Evolutionary conservation across 2,113 vertebrate genomes (phyloP).

Genomic region (Poeciliopsis prolifica): DNA sequence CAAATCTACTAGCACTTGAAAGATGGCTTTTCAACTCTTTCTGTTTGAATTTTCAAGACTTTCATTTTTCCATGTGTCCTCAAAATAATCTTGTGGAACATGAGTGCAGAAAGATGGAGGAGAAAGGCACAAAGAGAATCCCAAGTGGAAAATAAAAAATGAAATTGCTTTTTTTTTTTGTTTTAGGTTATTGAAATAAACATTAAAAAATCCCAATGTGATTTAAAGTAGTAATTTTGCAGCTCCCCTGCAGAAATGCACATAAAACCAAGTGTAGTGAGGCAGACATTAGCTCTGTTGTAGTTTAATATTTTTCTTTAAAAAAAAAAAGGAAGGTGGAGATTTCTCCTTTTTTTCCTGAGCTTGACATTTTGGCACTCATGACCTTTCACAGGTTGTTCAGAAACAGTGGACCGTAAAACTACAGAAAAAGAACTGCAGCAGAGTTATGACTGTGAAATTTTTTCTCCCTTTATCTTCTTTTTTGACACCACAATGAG

Average conservation of each 20-base stretch:
- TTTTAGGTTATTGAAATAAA: slow-evolving; percentile 37
- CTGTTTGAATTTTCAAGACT: slow-evolving; percentile 23
- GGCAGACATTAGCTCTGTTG: neutral
- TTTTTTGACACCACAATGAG: neutral
- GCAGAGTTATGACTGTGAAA: neutral
- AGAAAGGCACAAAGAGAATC: neutral
- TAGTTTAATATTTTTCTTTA: slow-evolving; percentile 1
- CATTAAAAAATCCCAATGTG: slow-evolving; percentile 2
- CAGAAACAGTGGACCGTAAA: neutral
- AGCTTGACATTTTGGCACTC: slow-evolving; percentile 17
- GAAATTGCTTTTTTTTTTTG: slow-evolving; percentile 1
- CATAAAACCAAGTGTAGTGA: neutral
- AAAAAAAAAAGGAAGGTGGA: neutral
- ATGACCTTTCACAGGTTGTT: neutral
- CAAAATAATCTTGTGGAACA: slow-evolving; percentile 42
- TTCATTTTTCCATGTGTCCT: slow-evolving; percentile 9
- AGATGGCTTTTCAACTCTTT: slow-evolving; percentile 30
- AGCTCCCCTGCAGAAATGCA: neutral
- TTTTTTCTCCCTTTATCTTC: neutral
- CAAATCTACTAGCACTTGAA: slow-evolving; percentile 29
- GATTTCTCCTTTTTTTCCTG: slow-evolving; percentile 1
- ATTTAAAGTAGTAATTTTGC: slow-evolving; percentile 35
- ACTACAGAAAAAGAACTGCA: slow-evolving; percentile 13
- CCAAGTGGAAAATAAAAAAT: slow-evolving; percentile 16
- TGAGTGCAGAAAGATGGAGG: slow-evolving; percentile 14